Percentiles rank a stretch among this genome's conserved stretches.
Conservation (phyloP, 2,797 vertebrate genomes). For the Vireo griseus region DNA sequence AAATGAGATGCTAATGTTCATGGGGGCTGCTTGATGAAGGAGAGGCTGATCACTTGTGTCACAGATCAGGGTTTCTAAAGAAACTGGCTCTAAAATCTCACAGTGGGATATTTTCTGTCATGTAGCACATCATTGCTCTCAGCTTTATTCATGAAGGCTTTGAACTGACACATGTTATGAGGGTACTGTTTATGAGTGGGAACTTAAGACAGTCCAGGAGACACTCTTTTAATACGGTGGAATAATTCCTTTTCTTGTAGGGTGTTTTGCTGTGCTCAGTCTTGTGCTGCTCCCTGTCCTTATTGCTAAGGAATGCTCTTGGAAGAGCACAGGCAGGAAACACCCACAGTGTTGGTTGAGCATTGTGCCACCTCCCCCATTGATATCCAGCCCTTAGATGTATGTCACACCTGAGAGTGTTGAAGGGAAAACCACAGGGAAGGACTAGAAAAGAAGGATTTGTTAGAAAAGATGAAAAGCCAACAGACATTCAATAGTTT, state of each 20-base stretch:
- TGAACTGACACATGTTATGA: background rate
- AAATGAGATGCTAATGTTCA: background rate
- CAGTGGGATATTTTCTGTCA: background rate
- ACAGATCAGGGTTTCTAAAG: background rate
- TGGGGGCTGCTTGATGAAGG: background rate
- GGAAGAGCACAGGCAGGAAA: background rate
- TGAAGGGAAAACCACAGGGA: background rate
- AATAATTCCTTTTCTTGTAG: background rate
- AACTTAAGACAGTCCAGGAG: background rate
- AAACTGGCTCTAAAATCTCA: background rate
- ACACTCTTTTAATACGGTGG: background rate
- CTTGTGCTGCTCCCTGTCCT: background rate
- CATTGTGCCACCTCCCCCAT: fast-evolving
- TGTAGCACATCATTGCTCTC: background rate
- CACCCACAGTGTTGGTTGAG: background rate
- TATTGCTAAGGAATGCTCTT: background rate
- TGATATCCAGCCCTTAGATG: background rate
- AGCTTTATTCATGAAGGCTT: background rate
- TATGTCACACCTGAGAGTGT: background rate
- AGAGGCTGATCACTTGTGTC: background rate
- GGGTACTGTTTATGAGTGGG: background rate
- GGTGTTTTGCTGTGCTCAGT: background rate
- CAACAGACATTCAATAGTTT: background rate
- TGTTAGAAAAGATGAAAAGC: background rate
- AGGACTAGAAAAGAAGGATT: background rate